Evolutionary conservation across 2,113 vertebrate species (phyloP).

Genomic region (Nycticebus coucang): DNA sequence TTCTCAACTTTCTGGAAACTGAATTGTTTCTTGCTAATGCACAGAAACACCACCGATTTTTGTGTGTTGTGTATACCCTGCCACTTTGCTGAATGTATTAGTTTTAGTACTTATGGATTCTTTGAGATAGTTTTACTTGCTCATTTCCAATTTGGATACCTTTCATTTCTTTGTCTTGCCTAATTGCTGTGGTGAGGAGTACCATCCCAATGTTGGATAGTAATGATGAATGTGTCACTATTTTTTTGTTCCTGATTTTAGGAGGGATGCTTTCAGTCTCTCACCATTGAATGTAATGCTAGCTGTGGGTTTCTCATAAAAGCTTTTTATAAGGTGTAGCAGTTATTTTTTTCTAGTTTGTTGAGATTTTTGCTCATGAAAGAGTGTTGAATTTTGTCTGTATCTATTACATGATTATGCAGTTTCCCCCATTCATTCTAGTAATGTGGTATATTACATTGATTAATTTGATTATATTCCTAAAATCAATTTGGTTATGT

Average conservation of each 20-base stretch:
- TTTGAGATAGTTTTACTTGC: background rate
- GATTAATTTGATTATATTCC: constrained; percentile 1
- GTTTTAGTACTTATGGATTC: too few relatives aligned
- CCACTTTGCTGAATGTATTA: too few relatives aligned
- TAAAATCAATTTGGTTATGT: background rate
- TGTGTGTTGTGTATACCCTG: too few relatives aligned
- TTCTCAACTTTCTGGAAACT: too few relatives aligned
- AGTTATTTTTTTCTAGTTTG: background rate
- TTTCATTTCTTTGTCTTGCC: constrained; percentile 7
- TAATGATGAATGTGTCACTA: background rate
- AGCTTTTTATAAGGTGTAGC: background rate
- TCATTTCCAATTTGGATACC: background rate
- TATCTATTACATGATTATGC: background rate
- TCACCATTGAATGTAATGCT: background rate
- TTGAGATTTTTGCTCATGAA: background rate
- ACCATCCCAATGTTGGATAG: background rate
- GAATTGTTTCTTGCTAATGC: too few relatives aligned
- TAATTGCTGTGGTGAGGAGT: background rate
- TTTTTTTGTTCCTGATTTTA: background rate
- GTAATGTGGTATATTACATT: background rate
- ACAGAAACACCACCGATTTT: too few relatives aligned
- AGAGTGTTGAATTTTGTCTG: background rate
- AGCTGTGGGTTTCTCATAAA: constrained; percentile 10
- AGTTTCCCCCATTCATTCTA: background rate
- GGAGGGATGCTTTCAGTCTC: background rate